These are phyloP conservation scores for Drosophila borealis DNA, from an alignment of 2,888 invertebrate genomes.

Conservation along the genomic window DNA sequence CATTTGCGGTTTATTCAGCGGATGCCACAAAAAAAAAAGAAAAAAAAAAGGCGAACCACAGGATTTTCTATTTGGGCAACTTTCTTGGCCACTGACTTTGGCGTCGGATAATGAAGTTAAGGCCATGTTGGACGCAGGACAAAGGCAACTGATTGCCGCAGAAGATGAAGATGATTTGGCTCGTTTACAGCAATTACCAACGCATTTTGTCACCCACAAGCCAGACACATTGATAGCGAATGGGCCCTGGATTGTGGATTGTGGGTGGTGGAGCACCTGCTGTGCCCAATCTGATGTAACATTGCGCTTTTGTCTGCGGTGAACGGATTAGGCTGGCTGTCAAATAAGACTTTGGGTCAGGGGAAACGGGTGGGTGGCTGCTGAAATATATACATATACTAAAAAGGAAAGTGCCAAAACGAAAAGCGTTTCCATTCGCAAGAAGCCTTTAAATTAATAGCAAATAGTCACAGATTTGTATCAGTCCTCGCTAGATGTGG, in stretches of 20 bases:
- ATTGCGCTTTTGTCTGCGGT: conserved; percentile 28
- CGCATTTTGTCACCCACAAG: conserved; percentile 70
- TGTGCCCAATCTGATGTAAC: conserved; percentile 47
- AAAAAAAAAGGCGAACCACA: conserved; percentile 31
- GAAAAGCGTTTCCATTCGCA: not conserved
- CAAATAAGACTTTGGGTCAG: not conserved
- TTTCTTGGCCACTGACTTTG: conserved; percentile 41
- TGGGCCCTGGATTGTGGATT: not conserved
- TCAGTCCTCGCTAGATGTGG: too few species aligned
- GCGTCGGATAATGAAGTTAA: conserved; percentile 61
- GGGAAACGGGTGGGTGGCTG: too few species aligned
- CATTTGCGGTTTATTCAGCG: conserved; percentile 43
- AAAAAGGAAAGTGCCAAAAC: not conserved
- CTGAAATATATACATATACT: not conserved
- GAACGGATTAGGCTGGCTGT: not conserved
- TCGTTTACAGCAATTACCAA: conserved; percentile 71
- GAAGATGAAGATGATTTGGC: conserved; percentile 52
- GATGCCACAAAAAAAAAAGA: conserved; percentile 6
- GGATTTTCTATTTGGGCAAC: conserved; percentile 39
- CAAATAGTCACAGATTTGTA: too few species aligned
- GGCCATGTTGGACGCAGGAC: conserved; percentile 24
- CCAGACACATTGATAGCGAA: not conserved
- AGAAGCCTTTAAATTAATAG: too few species aligned
- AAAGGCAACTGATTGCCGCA: conserved; percentile 72
- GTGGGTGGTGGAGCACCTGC: conserved; percentile 57